Conservation (phyloP, 2,113 vertebrate genomes). For the Ia io region DNA sequence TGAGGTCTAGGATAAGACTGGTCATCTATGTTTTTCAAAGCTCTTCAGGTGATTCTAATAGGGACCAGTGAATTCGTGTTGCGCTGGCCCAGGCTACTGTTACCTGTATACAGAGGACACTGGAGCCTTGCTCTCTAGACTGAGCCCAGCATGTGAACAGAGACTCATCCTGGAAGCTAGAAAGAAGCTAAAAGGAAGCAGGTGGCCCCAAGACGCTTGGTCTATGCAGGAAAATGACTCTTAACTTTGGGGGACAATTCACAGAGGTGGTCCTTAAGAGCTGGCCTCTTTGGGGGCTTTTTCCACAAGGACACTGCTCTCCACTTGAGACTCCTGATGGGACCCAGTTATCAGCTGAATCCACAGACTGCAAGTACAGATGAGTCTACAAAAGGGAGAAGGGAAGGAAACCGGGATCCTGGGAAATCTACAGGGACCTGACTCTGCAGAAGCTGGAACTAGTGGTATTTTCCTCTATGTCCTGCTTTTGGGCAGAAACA, state of each 20-base stretch:
- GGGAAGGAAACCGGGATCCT: background rate
- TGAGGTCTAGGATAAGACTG: background rate
- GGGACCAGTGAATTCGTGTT: background rate
- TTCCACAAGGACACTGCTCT: background rate
- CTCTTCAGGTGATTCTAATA: background rate
- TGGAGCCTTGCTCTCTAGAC: background rate
- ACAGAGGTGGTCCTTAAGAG: background rate
- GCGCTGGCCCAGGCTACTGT: background rate
- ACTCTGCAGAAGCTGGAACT: background rate
- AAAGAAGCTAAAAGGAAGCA: background rate
- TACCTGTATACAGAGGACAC: background rate
- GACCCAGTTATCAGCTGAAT: background rate
- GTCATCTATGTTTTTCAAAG: background rate
- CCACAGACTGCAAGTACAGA: background rate
- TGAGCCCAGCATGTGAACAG: background rate
- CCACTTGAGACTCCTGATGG: background rate
- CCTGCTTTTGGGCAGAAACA: constrained; percentile 37
- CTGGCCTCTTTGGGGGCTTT: background rate
- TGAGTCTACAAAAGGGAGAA: background rate
- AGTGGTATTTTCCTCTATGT: constrained; percentile 39
- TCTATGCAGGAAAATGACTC: background rate
- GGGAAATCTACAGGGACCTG: background rate
- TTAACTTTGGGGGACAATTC: background rate
- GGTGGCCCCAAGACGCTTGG: background rate
- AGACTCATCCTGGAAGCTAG: background rate